phyloP scores from a whole-genome alignment of 2,888 invertebrate species.

The Amiota mariae region DNA sequence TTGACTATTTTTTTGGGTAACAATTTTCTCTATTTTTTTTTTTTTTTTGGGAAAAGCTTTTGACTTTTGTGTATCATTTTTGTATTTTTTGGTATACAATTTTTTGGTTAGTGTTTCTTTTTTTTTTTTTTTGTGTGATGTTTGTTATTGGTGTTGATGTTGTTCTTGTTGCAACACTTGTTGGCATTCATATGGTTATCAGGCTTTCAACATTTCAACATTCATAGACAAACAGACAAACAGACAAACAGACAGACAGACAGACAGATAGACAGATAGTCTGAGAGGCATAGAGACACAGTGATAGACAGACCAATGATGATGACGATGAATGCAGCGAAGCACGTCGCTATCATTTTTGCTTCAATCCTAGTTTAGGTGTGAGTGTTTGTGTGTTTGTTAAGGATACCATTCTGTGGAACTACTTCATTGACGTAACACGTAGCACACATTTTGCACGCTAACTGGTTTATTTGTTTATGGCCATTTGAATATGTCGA shows the following conservation, averaged over 20 bases:
- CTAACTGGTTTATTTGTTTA: constrained; percentile 21
- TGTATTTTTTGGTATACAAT: constrained; percentile 45
- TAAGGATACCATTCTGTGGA: constrained; percentile 11
- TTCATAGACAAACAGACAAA: not conserved
- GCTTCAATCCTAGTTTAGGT: constrained; percentile 33
- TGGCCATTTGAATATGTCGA: no score
- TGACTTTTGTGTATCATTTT: constrained; percentile 28
- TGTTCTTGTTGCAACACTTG: constrained; percentile 32
- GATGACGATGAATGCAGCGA: not conserved
- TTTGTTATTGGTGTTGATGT: constrained; percentile 17
- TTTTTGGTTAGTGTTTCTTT: constrained; percentile 24
- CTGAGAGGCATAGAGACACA: not conserved
- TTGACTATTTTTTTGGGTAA: constrained; percentile 10
- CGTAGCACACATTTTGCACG: constrained; percentile 8
- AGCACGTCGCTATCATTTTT: constrained; percentile 37
- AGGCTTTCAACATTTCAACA: constrained; percentile 32
- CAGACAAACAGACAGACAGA: not conserved
- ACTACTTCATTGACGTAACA: constrained; percentile 3
- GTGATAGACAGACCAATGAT: constrained; percentile 6
- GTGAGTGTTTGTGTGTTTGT: constrained; percentile 27
- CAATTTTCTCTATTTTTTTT: constrained; percentile 9
- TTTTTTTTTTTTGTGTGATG: no score
- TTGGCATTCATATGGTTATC: constrained; percentile 53
- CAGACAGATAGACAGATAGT: not conserved
- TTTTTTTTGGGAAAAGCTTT: constrained; percentile 33